A percentile compares a stretch with the other conserved stretches of the same genome.
phyloP scores from a whole-genome alignment of 2,113 vertebrate genomes.

The Mungos mungo region DNA sequence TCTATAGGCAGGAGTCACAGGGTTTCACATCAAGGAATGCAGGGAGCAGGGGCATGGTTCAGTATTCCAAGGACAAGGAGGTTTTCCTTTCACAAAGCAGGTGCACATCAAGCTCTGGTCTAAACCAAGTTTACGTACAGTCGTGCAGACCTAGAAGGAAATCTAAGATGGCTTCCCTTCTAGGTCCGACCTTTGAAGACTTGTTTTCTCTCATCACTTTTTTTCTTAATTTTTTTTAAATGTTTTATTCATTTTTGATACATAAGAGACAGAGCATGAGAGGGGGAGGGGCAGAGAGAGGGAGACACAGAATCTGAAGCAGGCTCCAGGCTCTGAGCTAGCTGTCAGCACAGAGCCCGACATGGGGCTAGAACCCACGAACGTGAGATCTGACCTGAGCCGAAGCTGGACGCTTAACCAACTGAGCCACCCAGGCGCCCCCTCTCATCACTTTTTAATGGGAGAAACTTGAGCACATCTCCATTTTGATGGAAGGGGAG shows the following conservation, averaged over 20 bases:
- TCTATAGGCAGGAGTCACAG: background rate
- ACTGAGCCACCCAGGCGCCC: too few relatives aligned
- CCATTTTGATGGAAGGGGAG: background rate
- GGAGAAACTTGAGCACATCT: background rate
- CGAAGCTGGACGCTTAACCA: too few relatives aligned
- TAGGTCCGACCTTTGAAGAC: background rate
- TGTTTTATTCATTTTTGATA: too few relatives aligned
- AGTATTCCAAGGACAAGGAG: background rate
- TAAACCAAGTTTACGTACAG: background rate
- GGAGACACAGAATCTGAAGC: too few relatives aligned
- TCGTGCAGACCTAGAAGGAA: background rate
- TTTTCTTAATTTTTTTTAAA: too few relatives aligned
- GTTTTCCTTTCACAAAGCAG: background rate
- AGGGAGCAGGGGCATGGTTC: background rate
- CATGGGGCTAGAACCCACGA: too few relatives aligned
- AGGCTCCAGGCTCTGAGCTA: too few relatives aligned
- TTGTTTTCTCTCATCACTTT: background rate
- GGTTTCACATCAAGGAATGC: background rate
- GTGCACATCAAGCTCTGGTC: background rate
- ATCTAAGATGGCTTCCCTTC: background rate
- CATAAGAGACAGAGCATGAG: too few relatives aligned
- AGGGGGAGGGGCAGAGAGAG: too few relatives aligned
- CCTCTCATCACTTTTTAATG: background rate
- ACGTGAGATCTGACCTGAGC: too few relatives aligned
- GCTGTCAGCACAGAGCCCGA: too few relatives aligned